These are phyloP conservation scores for Ditylenchus weischeri DNA, from an alignment of 2,888 invertebrate species.

Conservation along the genomic window DNA sequence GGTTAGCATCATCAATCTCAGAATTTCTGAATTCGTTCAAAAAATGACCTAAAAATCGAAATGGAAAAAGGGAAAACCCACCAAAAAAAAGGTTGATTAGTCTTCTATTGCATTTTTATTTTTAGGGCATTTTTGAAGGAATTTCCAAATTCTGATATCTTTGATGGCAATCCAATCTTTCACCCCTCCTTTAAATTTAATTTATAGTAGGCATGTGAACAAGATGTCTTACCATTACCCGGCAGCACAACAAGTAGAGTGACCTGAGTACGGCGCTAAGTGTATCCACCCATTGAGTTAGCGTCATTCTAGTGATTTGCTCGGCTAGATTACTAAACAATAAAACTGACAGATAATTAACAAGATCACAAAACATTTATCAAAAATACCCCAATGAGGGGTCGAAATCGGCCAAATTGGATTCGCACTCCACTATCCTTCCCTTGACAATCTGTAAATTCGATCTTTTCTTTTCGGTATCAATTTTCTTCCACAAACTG, in stretches of 20 bases:
- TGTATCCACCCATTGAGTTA: constrained; percentile 71
- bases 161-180: too few relatives aligned
- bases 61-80: too few relatives aligned
- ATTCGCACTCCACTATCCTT: constrained; percentile 44
- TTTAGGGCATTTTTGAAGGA: too few relatives aligned
- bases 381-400: constrained; percentile 33
- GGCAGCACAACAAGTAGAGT: constrained; percentile 70
- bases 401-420: constrained; percentile 46
- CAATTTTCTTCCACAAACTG: too few relatives aligned
- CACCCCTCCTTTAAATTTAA: too few relatives aligned
- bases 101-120: too few relatives aligned
- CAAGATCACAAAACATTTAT: constrained; percentile 10
- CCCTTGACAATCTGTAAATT: constrained; percentile 34
- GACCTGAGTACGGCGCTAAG: constrained; percentile 69
- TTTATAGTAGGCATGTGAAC: background rate
- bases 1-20: too few relatives aligned
- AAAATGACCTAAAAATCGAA: too few relatives aligned
- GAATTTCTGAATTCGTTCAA: too few relatives aligned
- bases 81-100: too few relatives aligned
- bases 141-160: too few relatives aligned
- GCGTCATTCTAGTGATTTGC: constrained; percentile 68
- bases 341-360: constrained; percentile 41
- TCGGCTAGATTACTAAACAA: constrained; percentile 63
- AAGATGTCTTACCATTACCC: constrained; percentile 66
- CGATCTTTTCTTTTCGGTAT: background rate